These are phyloP conservation scores for Zosterops borbonicus DNA, from an alignment of 2,113 vertebrate species.

Conservation along the genomic window DNA sequence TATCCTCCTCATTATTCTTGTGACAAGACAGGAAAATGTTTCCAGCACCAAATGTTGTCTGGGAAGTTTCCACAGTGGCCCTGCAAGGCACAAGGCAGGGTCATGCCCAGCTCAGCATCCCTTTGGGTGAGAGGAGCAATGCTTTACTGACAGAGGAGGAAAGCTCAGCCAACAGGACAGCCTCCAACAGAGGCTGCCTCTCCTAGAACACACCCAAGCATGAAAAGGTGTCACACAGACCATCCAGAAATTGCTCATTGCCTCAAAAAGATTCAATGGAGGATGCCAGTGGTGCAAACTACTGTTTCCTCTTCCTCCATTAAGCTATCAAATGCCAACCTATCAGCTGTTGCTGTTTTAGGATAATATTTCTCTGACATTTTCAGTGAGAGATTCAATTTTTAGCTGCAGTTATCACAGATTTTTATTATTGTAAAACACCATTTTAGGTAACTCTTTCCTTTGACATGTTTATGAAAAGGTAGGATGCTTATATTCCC, in stretches of 20 bases:
- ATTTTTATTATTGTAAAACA: not conserved
- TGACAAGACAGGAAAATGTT: not conserved
- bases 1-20: not conserved
- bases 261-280: not conserved
- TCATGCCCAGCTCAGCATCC: not conserved
- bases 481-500: not conserved
- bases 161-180: not conserved
- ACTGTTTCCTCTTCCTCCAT: not conserved
- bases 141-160: not conserved
- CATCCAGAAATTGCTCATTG: not conserved
- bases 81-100: not conserved
- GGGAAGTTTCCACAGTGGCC: not conserved
- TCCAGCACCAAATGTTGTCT: not conserved
- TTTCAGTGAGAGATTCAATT: not conserved
- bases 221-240: fast-evolving
- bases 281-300: not conserved
- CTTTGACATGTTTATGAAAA: not conserved
- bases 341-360: not conserved
- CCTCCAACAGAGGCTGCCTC: not conserved
- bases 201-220: not conserved
- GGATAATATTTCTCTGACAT: not conserved
- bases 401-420: not conserved
- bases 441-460: not conserved
- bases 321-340: not conserved
- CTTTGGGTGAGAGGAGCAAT: not conserved